These are phyloP conservation scores for Anas capensis DNA, from an alignment of 2,797 vertebrate species.

Conservation along the genomic window DNA sequence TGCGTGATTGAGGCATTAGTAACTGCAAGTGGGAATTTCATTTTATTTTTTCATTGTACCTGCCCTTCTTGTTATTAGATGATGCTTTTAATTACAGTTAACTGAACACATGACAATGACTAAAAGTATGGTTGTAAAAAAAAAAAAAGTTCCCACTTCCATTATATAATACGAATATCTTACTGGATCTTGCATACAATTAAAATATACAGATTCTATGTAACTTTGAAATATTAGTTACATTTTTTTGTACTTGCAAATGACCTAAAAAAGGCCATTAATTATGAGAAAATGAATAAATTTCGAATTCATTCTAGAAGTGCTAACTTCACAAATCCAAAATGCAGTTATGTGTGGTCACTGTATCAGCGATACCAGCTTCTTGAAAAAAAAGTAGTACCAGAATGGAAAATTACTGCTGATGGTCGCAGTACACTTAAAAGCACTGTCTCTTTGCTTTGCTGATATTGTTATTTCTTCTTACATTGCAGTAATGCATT, in stretches of 20 bases:
- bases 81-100: constrained; percentile 32
- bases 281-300: neutral
- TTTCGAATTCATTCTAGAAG: neutral
- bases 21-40: neutral
- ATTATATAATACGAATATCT: constrained; percentile 9
- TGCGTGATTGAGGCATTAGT: neutral
- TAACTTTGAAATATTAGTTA: too few relatives aligned
- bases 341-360: too few relatives aligned
- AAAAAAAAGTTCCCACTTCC: neutral
- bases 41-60: fast-evolving
- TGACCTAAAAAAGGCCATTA: constrained; percentile 6
- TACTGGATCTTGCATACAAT: neutral
- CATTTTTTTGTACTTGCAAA: neutral
- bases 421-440: neutral
- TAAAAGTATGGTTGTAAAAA: neutral
- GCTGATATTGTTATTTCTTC: neutral
- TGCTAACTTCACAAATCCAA: neutral
- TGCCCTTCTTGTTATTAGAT: neutral
- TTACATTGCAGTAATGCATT: neutral
- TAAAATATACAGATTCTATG: neutral
- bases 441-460: neutral
- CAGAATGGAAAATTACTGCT: neutral
- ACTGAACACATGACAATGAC: neutral
- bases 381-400: neutral
- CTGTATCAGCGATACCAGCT: neutral